Conservation (phyloP, 1,140 invertebrate species). For the Zaprionus kolodkinae region DNA sequence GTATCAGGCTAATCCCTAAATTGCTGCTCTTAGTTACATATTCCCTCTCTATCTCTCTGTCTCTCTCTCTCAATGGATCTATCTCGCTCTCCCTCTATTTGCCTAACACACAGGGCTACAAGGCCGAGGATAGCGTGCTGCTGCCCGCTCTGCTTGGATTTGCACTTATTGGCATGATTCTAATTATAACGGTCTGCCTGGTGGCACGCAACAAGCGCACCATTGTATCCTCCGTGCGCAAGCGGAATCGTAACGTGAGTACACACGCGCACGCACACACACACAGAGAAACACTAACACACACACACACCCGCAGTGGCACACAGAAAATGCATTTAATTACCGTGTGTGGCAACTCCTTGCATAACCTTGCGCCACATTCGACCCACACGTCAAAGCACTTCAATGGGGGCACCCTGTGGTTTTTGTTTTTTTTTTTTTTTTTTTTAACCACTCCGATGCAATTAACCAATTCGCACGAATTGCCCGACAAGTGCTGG, state of each 20-base stretch:
- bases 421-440: background rate
- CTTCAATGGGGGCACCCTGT: slow-evolving; percentile 3
- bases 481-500: background rate
- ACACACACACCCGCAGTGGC: background rate
- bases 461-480: slow-evolving; percentile 6
- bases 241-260: slow-evolving; percentile 84
- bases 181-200: slow-evolving; percentile 80
- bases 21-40: background rate
- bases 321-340: slow-evolving; percentile 35
- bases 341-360: slow-evolving; percentile 24
- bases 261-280: slow-evolving; percentile 46
- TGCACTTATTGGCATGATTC: slow-evolving; percentile 81
- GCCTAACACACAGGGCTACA: slow-evolving; percentile 69
- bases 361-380: slow-evolving; percentile 51
- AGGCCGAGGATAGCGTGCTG: slow-evolving; percentile 82
- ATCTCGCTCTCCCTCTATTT: background rate
- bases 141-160: slow-evolving; percentile 78
- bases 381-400: background rate
- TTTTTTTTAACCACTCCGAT: background rate
- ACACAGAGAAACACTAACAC: background rate
- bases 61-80: too few relatives aligned
- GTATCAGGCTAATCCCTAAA: slow-evolving; percentile 41
- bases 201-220: slow-evolving; percentile 83
- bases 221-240: slow-evolving; percentile 80
- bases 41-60: background rate